phyloP scores from a whole-genome alignment of 2,797 vertebrate species.

The Telmatherina bonti region DNA sequence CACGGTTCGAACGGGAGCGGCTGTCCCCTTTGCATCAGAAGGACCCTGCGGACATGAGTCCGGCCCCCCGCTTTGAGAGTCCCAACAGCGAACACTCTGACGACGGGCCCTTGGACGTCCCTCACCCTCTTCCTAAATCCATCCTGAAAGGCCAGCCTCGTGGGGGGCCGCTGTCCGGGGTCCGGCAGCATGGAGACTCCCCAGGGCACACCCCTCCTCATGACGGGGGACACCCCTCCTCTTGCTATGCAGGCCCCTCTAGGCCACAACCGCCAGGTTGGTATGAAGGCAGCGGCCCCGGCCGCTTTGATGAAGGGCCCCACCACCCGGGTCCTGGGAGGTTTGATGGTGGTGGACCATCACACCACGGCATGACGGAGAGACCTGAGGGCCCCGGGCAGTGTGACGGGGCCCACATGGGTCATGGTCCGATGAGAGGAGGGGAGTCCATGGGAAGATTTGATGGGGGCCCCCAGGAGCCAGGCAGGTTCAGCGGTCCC shows the following conservation, averaged over 20 bases:
- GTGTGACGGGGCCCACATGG: conserved; percentile 81
- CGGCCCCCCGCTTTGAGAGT: conserved; percentile 80
- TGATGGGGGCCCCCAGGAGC: conserved; percentile 79
- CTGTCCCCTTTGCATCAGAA: conserved; percentile 74
- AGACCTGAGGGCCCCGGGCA: conserved; percentile 83
- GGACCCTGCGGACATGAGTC: conserved; percentile 74
- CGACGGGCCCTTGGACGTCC: conserved; percentile 68
- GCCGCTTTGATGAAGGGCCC: conserved; percentile 81
- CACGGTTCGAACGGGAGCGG: conserved; percentile 86
- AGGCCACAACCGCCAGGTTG: conserved; percentile 77
- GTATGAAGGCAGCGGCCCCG: conserved; percentile 64
- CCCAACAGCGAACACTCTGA: conserved; percentile 84
- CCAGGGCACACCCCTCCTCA: conserved; percentile 80
- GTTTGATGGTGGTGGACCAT: conserved; percentile 82
- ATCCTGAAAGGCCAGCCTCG: conserved; percentile 65
- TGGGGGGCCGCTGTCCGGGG: neutral
- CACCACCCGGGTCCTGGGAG: conserved; percentile 83
- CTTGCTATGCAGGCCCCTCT: conserved; percentile 84
- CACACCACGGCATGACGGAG: conserved; percentile 78
- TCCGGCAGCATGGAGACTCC: conserved; percentile 68
- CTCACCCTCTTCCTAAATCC: conserved; percentile 57
- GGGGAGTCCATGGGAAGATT: conserved; percentile 85
- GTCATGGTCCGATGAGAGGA: conserved; percentile 81
- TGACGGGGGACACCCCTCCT: conserved; percentile 75
- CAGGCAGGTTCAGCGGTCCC: conserved; percentile 79